Percentiles rank a stretch among this genome's conserved stretches.
These are phyloP conservation scores for Cheilosia grossa DNA, from an alignment of 2,888 invertebrate species.

Conservation along the genomic window DNA sequence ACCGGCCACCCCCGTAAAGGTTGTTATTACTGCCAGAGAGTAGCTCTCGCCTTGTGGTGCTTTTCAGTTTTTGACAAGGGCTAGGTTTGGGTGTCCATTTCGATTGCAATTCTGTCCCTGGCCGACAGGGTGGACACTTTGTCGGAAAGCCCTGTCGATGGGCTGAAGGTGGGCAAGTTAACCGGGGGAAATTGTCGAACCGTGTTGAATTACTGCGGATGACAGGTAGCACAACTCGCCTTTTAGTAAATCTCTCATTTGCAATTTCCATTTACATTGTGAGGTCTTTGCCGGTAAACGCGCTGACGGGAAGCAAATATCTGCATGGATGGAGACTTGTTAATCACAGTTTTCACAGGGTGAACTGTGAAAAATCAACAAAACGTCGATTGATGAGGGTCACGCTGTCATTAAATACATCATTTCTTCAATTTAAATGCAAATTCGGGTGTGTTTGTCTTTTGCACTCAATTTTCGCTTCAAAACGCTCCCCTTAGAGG, in stretches of 20 bases:
- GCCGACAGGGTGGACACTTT: neutral
- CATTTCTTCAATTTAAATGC: slow-evolving; percentile 70
- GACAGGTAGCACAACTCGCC: slow-evolving; percentile 36
- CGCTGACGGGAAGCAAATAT: slow-evolving; percentile 12
- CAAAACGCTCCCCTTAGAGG: slow-evolving; percentile 25
- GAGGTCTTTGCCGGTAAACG: slow-evolving; percentile 4
- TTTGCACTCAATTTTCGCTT: slow-evolving; percentile 16
- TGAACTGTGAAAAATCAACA: slow-evolving; percentile 13
- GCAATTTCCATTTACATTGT: slow-evolving; percentile 23
- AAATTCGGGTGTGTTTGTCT: slow-evolving; percentile 38
- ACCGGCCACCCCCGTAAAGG: slow-evolving; percentile 25
- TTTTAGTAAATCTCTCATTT: slow-evolving; percentile 35
- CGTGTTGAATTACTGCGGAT: slow-evolving; percentile 49
- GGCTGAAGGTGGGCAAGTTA: slow-evolving; percentile 7
- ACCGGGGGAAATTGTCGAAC: slow-evolving; percentile 36
- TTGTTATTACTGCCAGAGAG: slow-evolving; percentile 16
- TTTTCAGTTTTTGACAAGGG: slow-evolving; percentile 28
- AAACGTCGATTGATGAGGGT: slow-evolving; percentile 20
- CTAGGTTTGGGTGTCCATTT: slow-evolving; percentile 28
- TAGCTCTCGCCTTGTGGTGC: neutral
- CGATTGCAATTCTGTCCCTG: slow-evolving; percentile 13
- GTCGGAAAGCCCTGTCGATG: neutral
- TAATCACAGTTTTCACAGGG: slow-evolving; percentile 60
- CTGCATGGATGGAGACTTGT: slow-evolving; percentile 32
- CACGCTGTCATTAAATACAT: slow-evolving; percentile 43